These are phyloP conservation scores for Stratiomys singularior DNA, from an alignment of 2,888 invertebrate genomes.

Conservation along the genomic window DNA sequence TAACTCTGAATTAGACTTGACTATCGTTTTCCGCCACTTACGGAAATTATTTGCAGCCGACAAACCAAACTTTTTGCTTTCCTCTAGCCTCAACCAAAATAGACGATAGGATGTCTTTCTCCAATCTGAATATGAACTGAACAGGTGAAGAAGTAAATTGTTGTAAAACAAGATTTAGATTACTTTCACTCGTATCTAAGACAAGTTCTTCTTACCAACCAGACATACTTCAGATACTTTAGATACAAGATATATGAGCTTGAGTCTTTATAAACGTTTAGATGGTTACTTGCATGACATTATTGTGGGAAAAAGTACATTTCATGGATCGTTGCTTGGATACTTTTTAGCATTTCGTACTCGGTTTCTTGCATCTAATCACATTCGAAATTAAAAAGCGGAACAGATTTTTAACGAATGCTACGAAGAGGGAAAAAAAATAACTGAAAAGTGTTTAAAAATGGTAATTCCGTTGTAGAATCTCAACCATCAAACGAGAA, in stretches of 20 bases:
- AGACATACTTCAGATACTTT: background rate
- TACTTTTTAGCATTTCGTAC: background rate
- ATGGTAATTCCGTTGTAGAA: no score
- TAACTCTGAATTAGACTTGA: no score
- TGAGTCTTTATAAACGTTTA: background rate
- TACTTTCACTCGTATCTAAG: conserved; percentile 11
- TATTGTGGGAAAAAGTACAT: background rate
- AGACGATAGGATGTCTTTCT: background rate
- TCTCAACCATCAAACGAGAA: no score
- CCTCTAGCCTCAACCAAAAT: no score
- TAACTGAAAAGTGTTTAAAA: background rate
- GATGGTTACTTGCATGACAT: background rate
- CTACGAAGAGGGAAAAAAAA: background rate
- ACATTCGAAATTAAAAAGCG: conserved; percentile 20
- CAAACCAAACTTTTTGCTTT: background rate
- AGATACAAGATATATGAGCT: background rate
- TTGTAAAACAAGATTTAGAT: background rate
- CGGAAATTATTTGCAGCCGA: no score
- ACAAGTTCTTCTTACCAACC: background rate
- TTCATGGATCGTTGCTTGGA: conserved; percentile 5
- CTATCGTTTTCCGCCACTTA: no score
- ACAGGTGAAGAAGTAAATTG: background rate
- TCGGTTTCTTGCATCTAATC: background rate
- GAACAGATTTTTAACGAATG: background rate
- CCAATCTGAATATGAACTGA: background rate